Base-by-base conservation (phyloP, 2,113 vertebrate genomes). In the Columba livia region DNA sequence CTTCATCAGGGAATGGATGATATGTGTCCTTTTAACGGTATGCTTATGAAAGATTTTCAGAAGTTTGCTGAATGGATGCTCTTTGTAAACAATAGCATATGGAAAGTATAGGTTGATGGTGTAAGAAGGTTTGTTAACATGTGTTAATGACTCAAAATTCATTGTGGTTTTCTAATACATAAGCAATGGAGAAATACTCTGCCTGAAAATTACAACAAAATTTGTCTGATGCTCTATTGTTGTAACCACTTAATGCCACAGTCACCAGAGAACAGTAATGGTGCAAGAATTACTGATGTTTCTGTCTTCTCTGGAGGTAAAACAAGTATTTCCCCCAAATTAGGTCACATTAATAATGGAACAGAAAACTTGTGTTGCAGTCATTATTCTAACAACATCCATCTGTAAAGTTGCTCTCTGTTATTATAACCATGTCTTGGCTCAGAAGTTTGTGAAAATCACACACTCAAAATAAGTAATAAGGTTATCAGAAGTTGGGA, bases 381-480 rank as follows among this genome's bases (percentile, higher is more conserved):
- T 47, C 25, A 21, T 70, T 88, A 65, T 92, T 92, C 42, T 78
- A 88, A 50, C n/a, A 95, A 77, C 60, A 90, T 74, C 60, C 67
- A 67, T 92, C 88, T 93, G 47, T 80, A 84, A 85, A 86, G 81
- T 48, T 82, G 34, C 11, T 75, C 38, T 91, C 56, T 69, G 51
- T 74, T 85, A 13, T 73, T 67, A 34, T 58, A 90, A 51, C 42
- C 13, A 40, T 14, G 15, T 21, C 71, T 90, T 93, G 82, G 67
- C 62, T 38, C 62, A 62, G 79, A 89, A 83, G 29, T 90, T 65
- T 73, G 75, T 2, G 11, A 80, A 91, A 92, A 91, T 93, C 65
- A 70, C 71, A 70, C 54, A 31, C 79, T 83, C 60, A 83, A 93
- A 96, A 93, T 72, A 90, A 90, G 44, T 91, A 94, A 66, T 91